Conservation (phyloP, 2,888 invertebrate genomes). For the Cephus sareptanus region DNA sequence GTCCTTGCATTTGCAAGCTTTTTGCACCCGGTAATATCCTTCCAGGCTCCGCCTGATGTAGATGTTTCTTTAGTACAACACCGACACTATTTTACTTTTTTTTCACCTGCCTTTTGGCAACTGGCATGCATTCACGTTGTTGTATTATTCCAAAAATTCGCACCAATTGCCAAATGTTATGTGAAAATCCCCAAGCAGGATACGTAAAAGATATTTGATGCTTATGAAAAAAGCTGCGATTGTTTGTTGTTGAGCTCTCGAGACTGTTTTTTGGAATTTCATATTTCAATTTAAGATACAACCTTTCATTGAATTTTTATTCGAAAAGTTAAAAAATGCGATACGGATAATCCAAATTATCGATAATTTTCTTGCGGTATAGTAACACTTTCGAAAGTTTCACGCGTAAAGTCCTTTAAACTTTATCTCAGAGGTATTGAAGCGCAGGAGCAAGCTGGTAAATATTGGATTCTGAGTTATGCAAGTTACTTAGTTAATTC, state of each 20-base stretch:
- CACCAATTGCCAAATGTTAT: neutral
- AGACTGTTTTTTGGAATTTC: too few relatives aligned
- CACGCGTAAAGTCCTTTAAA: neutral
- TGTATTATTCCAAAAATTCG: slow-evolving; percentile 30
- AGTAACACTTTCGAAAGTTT: neutral
- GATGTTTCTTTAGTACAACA: neutral
- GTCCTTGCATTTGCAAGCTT: neutral
- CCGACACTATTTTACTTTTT: neutral
- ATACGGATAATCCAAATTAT: neutral
- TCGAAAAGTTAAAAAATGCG: neutral
- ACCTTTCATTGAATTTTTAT: neutral
- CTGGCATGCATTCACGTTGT: neutral
- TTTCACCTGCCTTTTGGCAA: neutral
- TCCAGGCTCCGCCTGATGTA: neutral
- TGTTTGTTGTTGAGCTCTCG: too few relatives aligned
- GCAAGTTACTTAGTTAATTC: neutral
- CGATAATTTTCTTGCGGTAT: neutral
- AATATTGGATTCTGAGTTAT: neutral
- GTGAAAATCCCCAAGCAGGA: neutral
- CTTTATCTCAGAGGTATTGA: neutral
- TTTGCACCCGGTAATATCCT: neutral
- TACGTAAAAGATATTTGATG: too few relatives aligned
- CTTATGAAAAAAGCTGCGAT: too few relatives aligned
- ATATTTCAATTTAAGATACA: too few relatives aligned
- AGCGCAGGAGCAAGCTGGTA: neutral